These are phyloP conservation scores for Alfaro cultratus DNA, from an alignment of 2,797 vertebrate genomes.

Conservation along the genomic window DNA sequence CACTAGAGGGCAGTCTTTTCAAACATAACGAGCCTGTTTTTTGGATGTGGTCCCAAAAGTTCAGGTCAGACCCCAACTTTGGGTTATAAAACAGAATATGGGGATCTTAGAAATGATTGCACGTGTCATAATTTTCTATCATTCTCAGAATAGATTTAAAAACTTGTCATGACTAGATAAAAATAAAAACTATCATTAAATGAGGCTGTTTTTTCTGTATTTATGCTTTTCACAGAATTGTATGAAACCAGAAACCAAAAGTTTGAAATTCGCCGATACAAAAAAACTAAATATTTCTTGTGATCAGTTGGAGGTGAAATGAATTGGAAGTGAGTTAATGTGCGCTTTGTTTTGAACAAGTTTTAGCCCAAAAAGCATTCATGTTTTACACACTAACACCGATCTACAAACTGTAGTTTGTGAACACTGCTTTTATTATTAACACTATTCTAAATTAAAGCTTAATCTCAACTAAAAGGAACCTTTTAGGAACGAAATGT, in stretches of 20 bases:
- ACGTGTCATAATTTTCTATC: neutral
- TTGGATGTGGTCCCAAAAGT: neutral
- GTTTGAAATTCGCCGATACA: neutral
- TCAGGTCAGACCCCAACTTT: neutral
- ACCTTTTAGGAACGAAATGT: constrained; percentile 27
- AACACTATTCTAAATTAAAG: neutral
- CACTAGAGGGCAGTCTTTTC: neutral
- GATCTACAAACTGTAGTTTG: neutral
- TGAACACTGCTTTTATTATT: constrained; percentile 23
- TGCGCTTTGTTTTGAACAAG: constrained; percentile 3
- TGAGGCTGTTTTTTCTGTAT: neutral
- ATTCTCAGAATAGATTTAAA: neutral
- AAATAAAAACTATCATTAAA: neutral
- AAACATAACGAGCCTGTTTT: neutral
- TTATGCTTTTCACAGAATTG: neutral
- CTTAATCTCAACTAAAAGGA: neutral
- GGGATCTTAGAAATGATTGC: neutral
- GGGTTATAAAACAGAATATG: neutral
- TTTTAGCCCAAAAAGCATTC: neutral
- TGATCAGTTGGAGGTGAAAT: constrained; percentile 1
- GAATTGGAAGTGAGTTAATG: neutral
- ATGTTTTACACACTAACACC: neutral
- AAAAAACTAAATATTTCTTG: neutral
- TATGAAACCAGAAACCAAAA: neutral
- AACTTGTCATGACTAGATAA: neutral